phyloP scores from a whole-genome alignment of 2,113 vertebrate species.

The Crotalus tigris region DNA sequence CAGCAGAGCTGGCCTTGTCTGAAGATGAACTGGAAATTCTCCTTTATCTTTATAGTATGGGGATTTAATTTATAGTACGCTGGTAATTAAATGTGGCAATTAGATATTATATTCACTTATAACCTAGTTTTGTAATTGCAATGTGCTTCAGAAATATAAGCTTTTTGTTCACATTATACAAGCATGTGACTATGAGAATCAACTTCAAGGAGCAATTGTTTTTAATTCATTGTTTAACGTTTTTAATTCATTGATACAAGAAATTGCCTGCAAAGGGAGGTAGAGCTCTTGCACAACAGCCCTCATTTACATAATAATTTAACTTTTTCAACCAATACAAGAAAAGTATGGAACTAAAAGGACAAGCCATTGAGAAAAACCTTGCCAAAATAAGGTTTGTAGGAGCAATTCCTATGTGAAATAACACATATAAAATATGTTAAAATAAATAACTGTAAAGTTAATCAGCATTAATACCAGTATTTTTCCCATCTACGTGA shows the following conservation, averaged over 20 bases:
- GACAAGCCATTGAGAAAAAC: not conserved
- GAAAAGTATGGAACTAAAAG: not conserved
- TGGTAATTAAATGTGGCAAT: constrained; percentile 58
- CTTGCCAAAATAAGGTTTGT: not conserved
- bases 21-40: constrained; percentile 49
- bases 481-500: not conserved
- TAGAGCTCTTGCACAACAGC: constrained; percentile 52
- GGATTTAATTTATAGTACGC: constrained; percentile 62
- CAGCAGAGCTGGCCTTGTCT: constrained; percentile 43
- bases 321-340: constrained; percentile 22
- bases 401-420: not conserved
- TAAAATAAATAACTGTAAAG: not conserved
- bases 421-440: not conserved
- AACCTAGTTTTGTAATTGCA: constrained; percentile 63
- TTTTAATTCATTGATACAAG: constrained; percentile 40
- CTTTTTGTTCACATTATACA: constrained; percentile 57
- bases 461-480: not conserved
- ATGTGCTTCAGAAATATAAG: constrained; percentile 57
- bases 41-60: constrained; percentile 53
- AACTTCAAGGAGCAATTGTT: constrained; percentile 11
- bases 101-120: constrained; percentile 61
- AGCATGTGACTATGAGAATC: constrained; percentile 52
- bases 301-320: constrained; percentile 51
- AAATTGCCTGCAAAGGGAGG: constrained; percentile 57
- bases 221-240: not conserved